Base-by-base conservation (phyloP, 2,797 vertebrate genomes). In the Benthosema pterotum region DNA sequence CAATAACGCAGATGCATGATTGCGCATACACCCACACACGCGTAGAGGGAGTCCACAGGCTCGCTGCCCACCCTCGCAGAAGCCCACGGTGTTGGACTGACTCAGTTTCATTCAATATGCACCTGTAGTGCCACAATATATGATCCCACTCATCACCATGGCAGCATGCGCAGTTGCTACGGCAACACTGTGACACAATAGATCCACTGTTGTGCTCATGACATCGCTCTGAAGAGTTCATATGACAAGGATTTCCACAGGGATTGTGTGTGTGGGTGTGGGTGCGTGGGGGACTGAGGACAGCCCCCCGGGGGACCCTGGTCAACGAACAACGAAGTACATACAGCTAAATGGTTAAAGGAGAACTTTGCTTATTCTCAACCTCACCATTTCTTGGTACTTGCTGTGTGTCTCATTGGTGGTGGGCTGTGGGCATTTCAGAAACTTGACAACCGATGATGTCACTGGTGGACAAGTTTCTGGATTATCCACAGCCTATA, bases 171-270 rank as follows among this genome's bases (percentile, higher is more conserved):
- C 18, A 9, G 79, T 43, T 77, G 47, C 73, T 75, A 78, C 78
- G 45, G 73, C 60, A 53, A 70, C 68, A 8, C 68, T 7, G 15
- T 1, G 8, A 66, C 67, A 88, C 85, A 80, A 85, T 58, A 67
- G 57, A 47, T 1, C 6, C 62, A 78, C 72, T 88, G 80, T 87
- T 88, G 80, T 87, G 72, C 63, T 60, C 22, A 1, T 22, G 19
- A 13, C 52, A 66, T 38, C 52, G 32, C 52, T 9, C 42, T 72
- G 38, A 43, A 0, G 53, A 75, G 76, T 76, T 83, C 71, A 72
- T 65, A 43, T 70, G 42, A 38, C 53, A 60, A 47, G 17, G 52
- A 25, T 19, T n/a, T 13, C 25, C n/a, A 17, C 47, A 59, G 48
- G 62, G 52, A 42, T 5, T 65, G 16, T 22, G 43, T 18, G 25